Evolutionary conservation across 2,888 invertebrate genomes (phyloP), one percentile per base, ranked within the genome.

Genomic region (Kuschelorhynchus macadamiae): DNA sequence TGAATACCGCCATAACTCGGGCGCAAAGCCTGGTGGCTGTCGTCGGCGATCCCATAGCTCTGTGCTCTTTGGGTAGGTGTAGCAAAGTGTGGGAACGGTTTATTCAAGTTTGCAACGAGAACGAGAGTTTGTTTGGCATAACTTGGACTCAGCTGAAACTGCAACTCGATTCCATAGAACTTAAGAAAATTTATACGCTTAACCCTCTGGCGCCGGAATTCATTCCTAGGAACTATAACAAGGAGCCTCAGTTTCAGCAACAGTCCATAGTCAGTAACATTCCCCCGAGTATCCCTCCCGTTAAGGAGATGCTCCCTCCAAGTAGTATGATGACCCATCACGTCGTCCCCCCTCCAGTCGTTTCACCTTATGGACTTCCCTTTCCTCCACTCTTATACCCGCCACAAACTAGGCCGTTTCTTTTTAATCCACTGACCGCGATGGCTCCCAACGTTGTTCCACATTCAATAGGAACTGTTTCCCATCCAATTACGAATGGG

Each of bases 171-270:
- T 91, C 91, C 7, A 89, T 92, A 1, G 92, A 93, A 80, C 83
- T 92, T 74, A 90, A 91, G 76, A 90, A 91, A 69, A 90, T 89
- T 1, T 92, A 91, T 79, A 89, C 90, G 2, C 84, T 94, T n/a
- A 94, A 94, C 84, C 94, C 94, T 0, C 81, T 93, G 52, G 94
- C 94, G 0, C 90, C 92, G 0, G 93, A 92, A 78, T 94, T 94
- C 81, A 86, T 93, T 36, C 94, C 93, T 0, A 84, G 91, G 32
- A 85, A 87, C 60, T 82, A 82, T 62, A 81, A 74, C 11, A 21
- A 41, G n/a, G 55, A 36, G 12, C 11, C 55, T 2, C 55, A 42
- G 11, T 30, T 55, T 0, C 41, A 65, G 70, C 80, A 82, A 70
- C n/a, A n/a, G n/a, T 83, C 64, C 69, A 8, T 36, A 41, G 21